A percentile compares a stretch with the other conserved stretches of the same genome.
phyloP scores from a whole-genome alignment of 2,113 vertebrate genomes.

The Anolis sagrei region DNA sequence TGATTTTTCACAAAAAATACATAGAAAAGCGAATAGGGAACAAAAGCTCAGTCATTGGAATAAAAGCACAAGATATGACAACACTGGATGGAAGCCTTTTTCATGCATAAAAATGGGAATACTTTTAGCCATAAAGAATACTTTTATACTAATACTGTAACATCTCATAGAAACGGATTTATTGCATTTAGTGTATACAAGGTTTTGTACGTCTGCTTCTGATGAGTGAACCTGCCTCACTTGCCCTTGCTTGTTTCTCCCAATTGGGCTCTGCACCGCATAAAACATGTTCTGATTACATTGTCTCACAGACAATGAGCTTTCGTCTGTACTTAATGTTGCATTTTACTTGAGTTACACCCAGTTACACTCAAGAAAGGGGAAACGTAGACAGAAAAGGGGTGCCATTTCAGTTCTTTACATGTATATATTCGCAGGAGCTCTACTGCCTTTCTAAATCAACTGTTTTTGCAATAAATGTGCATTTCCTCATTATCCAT shows the following conservation, averaged over 20 bases:
- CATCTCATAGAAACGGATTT: background rate
- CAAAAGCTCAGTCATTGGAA: background rate
- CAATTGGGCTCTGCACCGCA: background rate
- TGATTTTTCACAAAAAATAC: background rate
- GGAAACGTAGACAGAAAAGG: background rate
- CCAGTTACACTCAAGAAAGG: background rate
- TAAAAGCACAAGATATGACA: background rate
- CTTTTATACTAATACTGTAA: background rate
- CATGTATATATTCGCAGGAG: background rate
- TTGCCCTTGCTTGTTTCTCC: background rate
- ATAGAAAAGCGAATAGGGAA: background rate
- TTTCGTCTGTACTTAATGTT: conserved; percentile 20
- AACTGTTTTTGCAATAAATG: background rate
- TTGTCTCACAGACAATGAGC: conserved; percentile 3
- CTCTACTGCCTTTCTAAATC: background rate
- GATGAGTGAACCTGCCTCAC: background rate
- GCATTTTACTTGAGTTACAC: conserved; percentile 3
- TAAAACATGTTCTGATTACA: conserved; percentile 1
- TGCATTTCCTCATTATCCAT: background rate
- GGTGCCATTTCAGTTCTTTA: background rate
- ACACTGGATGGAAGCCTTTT: background rate
- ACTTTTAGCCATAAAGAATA: background rate
- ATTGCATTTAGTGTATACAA: background rate
- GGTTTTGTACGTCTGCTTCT: background rate
- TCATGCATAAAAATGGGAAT: background rate